Evolutionary conservation across 2,888 invertebrate genomes (phyloP), one percentile per base, ranked within the genome.

Genomic region (Mimumesa dahlbomi): DNA sequence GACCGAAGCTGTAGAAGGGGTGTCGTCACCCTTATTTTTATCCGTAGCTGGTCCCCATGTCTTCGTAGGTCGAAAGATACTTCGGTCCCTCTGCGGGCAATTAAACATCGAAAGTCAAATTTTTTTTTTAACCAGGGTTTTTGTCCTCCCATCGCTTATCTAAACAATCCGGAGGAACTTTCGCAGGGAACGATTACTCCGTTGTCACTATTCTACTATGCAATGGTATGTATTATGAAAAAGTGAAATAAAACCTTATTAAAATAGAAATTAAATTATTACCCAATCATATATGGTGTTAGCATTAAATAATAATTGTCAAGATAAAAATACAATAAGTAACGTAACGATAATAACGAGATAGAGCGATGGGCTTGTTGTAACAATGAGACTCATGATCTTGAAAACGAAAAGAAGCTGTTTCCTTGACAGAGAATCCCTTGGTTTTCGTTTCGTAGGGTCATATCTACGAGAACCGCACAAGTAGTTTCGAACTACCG

Each of bases 61-160:
- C 43, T 77, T 65, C 54, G 79, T 50, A 1, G 85, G 82, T 18
- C 54, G 75, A 56, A 86, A 75, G 62, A 86, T 70, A 62, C 80
- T 84, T 54, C 52, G 42, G 69, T 82, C 82, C 36, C 74, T 70
- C 86, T 86, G 81, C 43, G 73, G 73, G 81, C 52, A 82, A 85
- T 90, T 89, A 85, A 91, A 64, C 34, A 43, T 18, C 50, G 21
- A 34, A 64, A 58, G 64, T 73, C 18, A 71, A 66, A 72, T 71
- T 53, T 58, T 67, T 67, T 29, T 42, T 42, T 25, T 1, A 19
- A 43, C 18, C 13, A 25, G 31, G 31, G 42, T 31, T 38, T 19
- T 25, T 7, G 38, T 21, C 16, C 14, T 13, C 34, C 18, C 18
- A 43, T 56, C 34, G 21, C 29, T 25, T 58, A n/a, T n/a, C n/a